Conservation (phyloP, 1,140 invertebrate species). For the Hormaphis cornu region DNA sequence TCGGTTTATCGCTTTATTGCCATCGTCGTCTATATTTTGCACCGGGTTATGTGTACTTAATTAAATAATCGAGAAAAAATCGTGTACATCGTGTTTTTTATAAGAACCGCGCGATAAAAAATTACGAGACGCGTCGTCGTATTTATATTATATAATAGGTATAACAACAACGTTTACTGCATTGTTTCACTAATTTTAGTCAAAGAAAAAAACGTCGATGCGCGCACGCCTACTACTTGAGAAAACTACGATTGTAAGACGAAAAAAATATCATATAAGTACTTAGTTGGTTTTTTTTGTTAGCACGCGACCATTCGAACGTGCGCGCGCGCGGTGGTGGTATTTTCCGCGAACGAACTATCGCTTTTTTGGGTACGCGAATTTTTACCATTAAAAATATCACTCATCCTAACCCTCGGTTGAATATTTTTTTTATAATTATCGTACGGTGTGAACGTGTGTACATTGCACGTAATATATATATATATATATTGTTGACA, state of each 20-base stretch:
- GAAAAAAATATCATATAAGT: too few species aligned
- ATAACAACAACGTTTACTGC: too few species aligned
- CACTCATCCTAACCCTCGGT: not conserved
- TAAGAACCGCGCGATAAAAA: not conserved
- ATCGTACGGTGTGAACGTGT: not conserved
- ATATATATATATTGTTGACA: conserved; percentile 7
- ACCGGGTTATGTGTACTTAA: conserved; percentile 21
- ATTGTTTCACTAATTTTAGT: too few species aligned
- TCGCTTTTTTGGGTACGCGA: not conserved
- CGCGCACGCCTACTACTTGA: too few species aligned
- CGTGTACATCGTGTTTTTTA: not conserved
- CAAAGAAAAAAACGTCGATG: too few species aligned
- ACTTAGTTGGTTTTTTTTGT: too few species aligned
- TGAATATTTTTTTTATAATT: not conserved
- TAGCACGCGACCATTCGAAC: too few species aligned
- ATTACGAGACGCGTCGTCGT: too few species aligned
- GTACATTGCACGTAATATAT: not conserved
- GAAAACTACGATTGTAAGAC: too few species aligned
- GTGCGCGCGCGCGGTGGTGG: too few species aligned
- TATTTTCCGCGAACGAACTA: too few species aligned
- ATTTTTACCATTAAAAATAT: not conserved
- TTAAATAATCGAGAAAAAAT: conserved; percentile 20
- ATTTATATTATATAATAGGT: too few species aligned
- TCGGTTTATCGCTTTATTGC: conserved; percentile 10
- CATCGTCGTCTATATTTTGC: conserved; percentile 26